These are phyloP conservation scores for Andrena hattorfiana DNA, from an alignment of 2,888 invertebrate genomes.

Conservation along the genomic window DNA sequence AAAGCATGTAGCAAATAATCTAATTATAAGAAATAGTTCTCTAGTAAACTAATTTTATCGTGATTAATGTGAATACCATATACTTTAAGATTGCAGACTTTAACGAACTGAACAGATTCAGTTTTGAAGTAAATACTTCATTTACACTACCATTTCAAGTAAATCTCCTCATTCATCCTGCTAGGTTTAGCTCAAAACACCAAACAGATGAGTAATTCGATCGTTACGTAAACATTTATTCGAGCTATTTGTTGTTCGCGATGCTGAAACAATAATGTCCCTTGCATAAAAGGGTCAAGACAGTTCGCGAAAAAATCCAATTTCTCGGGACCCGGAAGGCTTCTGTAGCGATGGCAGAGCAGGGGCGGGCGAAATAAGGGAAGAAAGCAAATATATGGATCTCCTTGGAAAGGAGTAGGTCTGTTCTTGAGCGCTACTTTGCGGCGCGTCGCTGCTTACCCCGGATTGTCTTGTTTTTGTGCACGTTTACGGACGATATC, in stretches of 20 bases:
- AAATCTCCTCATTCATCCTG: too few relatives aligned
- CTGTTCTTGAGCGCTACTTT: slow-evolving; percentile 48
- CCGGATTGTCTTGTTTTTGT: slow-evolving; percentile 43
- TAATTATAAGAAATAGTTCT: too few relatives aligned
- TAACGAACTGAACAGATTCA: too few relatives aligned
- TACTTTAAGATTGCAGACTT: too few relatives aligned
- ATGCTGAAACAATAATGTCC: not conserved
- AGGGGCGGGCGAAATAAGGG: slow-evolving; percentile 15
- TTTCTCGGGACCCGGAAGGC: slow-evolving; percentile 45
- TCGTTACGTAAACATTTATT: not conserved
- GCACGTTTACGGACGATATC: slow-evolving; percentile 54
- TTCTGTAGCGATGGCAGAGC: slow-evolving; percentile 18
- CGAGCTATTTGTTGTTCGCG: not conserved
- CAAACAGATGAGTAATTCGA: not conserved
- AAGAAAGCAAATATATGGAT: slow-evolving; percentile 42
- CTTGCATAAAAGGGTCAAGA: slow-evolving; percentile 1
- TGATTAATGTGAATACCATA: too few relatives aligned
- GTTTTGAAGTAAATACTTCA: too few relatives aligned
- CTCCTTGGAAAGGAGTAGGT: slow-evolving; percentile 18
- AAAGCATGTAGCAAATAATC: too few relatives aligned
- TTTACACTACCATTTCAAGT: too few relatives aligned
- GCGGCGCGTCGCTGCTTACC: slow-evolving; percentile 40
- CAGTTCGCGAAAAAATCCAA: slow-evolving; percentile 58
- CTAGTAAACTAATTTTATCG: too few relatives aligned
- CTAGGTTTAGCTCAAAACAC: too few relatives aligned